phyloP scores from a whole-genome alignment of 1,140 invertebrate genomes.

The Pachypeltis micranthus region DNA sequence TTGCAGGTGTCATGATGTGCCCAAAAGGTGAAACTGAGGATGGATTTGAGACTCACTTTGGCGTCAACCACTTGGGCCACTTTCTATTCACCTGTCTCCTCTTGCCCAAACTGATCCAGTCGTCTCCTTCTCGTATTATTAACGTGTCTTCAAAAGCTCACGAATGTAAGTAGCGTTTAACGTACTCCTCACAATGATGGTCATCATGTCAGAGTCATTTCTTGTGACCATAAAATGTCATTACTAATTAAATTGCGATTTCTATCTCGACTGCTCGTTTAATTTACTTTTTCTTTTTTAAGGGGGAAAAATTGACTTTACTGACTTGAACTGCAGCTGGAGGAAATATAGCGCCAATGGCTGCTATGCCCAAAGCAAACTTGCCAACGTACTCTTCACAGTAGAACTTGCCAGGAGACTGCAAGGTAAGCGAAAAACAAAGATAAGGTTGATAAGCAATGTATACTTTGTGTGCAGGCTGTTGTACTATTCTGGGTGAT shows the following conservation, averaged over 20 bases:
- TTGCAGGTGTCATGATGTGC: conserved; percentile 50
- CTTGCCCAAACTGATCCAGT: conserved; percentile 45
- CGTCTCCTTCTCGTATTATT: conserved; percentile 50
- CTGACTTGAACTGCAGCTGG: conserved; percentile 53
- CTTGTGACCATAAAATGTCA: neutral
- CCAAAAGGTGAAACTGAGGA: conserved; percentile 39
- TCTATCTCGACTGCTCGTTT: neutral
- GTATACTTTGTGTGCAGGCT: too few species aligned
- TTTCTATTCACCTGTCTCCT: conserved; percentile 72
- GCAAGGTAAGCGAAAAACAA: conserved; percentile 37
- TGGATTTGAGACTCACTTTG: conserved; percentile 68
- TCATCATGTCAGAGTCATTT: neutral
- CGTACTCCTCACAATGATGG: neutral
- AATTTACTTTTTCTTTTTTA: conserved; percentile 19
- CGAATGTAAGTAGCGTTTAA: conserved; percentile 33
- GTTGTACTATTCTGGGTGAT: too few species aligned
- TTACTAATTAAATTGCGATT: too few species aligned
- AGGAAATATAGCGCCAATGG: conserved; percentile 42
- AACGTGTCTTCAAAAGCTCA: conserved; percentile 56
- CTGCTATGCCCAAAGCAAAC: conserved; percentile 58
- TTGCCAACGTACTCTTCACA: conserved; percentile 63
- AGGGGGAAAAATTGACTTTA: conserved; percentile 52
- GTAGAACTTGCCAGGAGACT: conserved; percentile 46
- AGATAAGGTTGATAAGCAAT: too few species aligned
- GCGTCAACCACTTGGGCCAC: conserved; percentile 69